Percentiles rank a stretch among this genome's conserved stretches.
phyloP scores from a whole-genome alignment of 2,888 invertebrate species.

The Ptychoptera albimana region DNA sequence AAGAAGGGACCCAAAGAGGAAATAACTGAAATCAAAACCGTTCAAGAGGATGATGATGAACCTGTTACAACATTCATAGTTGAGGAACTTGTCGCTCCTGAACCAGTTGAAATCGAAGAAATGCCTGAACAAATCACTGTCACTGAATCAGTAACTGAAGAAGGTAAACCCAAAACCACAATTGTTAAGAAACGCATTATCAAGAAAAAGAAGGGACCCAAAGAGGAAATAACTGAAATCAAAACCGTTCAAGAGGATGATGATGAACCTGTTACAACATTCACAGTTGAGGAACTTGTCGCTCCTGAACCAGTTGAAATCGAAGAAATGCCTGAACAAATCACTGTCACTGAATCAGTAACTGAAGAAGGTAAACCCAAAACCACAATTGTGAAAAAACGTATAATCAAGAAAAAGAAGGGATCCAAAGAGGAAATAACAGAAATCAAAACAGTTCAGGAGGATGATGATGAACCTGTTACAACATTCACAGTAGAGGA shows the following conservation, averaged over 20 bases:
- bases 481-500: constrained; percentile 9
- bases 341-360: constrained; percentile 16
- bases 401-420: constrained; percentile 14
- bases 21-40: constrained; percentile 25
- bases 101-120: no score
- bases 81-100: background rate
- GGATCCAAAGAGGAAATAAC: constrained; percentile 19
- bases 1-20: constrained; percentile 23
- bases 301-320: constrained; percentile 6
- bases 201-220: no score
- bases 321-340: constrained; percentile 22
- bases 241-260: constrained; percentile 5
- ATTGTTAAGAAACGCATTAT: constrained; percentile 17
- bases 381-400: constrained; percentile 17
- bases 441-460: constrained; percentile 17
- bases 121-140: no score
- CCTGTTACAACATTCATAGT: constrained; percentile 22
- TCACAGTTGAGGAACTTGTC: constrained; percentile 11
- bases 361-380: constrained; percentile 16
- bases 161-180: constrained; percentile 15
- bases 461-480: constrained; percentile 5
- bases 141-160: no score
- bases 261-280: background rate
- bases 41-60: constrained; percentile 25
- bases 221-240: no score